Percentiles rank a stretch among this genome's conserved stretches.
Conservation (phyloP, 2,888 invertebrate genomes). For the Patella depressa region DNA sequence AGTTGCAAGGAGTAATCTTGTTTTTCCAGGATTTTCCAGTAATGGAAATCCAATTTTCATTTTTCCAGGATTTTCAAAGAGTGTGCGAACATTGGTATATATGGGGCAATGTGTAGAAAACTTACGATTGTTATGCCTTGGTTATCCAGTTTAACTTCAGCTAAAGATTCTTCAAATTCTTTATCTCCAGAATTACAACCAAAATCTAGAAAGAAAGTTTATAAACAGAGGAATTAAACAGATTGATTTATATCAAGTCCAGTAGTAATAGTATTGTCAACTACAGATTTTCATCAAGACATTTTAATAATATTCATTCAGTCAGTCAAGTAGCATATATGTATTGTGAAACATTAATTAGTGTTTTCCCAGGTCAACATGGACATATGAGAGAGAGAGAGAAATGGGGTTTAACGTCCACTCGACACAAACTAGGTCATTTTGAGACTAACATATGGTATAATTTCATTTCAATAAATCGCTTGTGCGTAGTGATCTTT, state of each 20-base stretch:
- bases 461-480: too few species aligned
- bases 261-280: too few species aligned
- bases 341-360: too few species aligned
- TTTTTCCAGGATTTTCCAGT: too few species aligned
- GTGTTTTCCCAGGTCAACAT: too few species aligned
- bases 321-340: background rate
- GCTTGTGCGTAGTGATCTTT: too few species aligned
- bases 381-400: too few species aligned
- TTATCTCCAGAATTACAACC: conserved; percentile 1
- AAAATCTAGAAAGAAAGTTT: background rate
- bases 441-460: too few species aligned
- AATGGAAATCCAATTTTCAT: background rate
- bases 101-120: background rate
- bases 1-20: too few species aligned
- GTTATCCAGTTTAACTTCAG: background rate
- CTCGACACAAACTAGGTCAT: too few species aligned
- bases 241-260: too few species aligned
- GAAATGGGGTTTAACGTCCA: too few species aligned
- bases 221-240: background rate
- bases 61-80: background rate
- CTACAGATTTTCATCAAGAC: background rate
- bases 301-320: background rate
- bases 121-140: background rate
- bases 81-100: background rate
- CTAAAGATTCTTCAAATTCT: background rate